Percentiles rank a stretch among this genome's conserved stretches.
Conservation (phyloP, 2,797 vertebrate genomes). For the Aeoliscus strigatus region DNA sequence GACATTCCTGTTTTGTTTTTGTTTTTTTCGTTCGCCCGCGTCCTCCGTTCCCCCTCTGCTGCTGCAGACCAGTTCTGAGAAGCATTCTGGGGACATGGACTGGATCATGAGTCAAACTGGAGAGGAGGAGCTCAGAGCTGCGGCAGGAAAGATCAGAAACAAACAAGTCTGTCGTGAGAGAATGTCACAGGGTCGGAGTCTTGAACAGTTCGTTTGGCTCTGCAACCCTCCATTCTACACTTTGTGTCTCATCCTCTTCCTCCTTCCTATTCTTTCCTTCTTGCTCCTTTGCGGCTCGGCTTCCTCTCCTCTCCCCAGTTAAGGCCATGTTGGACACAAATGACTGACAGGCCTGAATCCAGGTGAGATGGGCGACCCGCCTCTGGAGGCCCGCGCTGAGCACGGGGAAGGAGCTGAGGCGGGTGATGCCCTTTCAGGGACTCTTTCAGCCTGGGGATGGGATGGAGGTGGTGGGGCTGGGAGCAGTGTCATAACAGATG, state of each 20-base stretch:
- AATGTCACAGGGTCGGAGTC: conserved; percentile 20
- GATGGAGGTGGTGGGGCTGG: not conserved
- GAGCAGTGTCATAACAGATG: conserved; percentile 37
- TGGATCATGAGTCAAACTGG: conserved; percentile 17
- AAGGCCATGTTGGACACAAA: conserved; percentile 54
- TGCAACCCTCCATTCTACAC: conserved; percentile 6
- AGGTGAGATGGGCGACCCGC: conserved; percentile 34
- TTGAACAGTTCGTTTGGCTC: conserved; percentile 25
- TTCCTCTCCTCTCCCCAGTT: conserved; percentile 36
- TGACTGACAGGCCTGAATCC: conserved; percentile 31
- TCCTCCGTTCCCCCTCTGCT: conserved; percentile 4
- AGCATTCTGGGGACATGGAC: conserved; percentile 29
- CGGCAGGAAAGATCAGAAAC: conserved; percentile 30
- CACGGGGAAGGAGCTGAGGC: conserved; percentile 13
- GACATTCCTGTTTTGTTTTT: conserved; percentile 2
- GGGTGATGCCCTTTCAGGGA: conserved; percentile 39
- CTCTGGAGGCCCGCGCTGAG: conserved; percentile 32
- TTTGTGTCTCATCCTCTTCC: conserved; percentile 2
- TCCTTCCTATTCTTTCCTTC: no score
- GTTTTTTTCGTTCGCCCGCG: not conserved
- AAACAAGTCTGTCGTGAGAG: conserved; percentile 28
- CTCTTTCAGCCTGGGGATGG: conserved; percentile 20
- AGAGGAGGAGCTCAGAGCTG: conserved; percentile 20
- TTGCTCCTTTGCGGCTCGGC: conserved; percentile 8
- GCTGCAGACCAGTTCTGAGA: conserved; percentile 24